These are phyloP conservation scores for Bombus waltoni DNA, from an alignment of 1,140 invertebrate genomes.

Conservation along the genomic window DNA sequence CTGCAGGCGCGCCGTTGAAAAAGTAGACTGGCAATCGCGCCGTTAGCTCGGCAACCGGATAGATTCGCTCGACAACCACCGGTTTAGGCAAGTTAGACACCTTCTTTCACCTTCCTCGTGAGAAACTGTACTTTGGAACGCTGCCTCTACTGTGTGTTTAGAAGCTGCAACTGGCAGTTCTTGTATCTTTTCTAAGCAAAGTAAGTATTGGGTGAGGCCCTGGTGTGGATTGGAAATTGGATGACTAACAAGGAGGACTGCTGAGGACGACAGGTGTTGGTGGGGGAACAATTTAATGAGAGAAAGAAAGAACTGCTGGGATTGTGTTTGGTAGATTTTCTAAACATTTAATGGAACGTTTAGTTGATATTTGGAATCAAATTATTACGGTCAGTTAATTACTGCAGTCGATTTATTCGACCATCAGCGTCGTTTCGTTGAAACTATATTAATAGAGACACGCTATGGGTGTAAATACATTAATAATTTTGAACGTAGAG, in stretches of 20 bases:
- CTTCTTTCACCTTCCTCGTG: conserved; percentile 1
- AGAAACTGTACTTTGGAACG: conserved; percentile 9
- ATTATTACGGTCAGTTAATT: background rate
- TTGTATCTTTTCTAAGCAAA: background rate
- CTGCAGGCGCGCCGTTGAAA: conserved; percentile 28
- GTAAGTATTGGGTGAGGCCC: background rate
- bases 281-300: too few relatives aligned
- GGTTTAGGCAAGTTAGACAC: conserved; percentile 26
- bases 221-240: background rate
- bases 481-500: background rate
- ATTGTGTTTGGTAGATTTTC: background rate
- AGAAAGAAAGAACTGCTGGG: background rate
- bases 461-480: background rate
- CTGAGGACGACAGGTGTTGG: background rate
- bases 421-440: background rate
- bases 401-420: background rate
- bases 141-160: conserved; percentile 17
- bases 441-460: background rate
- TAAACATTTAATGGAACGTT: background rate
- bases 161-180: background rate
- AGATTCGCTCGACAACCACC: conserved; percentile 44
- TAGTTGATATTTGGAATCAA: background rate
- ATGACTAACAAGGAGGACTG: background rate
- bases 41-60: conserved; percentile 77
- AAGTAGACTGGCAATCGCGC: conserved; percentile 63